A percentile compares a stretch with the other conserved stretches of the same genome.
These are phyloP conservation scores for Watsonalla cultraria DNA, from an alignment of 2,888 invertebrate genomes.

Conservation along the genomic window DNA sequence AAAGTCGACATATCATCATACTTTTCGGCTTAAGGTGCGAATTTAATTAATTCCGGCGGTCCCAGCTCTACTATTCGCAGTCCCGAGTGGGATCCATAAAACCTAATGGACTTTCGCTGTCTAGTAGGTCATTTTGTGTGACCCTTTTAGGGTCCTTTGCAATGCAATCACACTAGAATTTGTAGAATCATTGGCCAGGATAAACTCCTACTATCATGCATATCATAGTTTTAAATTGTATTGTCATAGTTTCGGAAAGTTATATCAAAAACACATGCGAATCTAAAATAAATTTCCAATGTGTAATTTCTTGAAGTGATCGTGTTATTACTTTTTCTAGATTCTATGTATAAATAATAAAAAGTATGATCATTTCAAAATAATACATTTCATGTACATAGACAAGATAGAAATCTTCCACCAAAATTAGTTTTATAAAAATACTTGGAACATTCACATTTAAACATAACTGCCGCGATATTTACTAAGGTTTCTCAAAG, in stretches of 20 bases:
- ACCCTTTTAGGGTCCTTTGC: slow-evolving; percentile 45
- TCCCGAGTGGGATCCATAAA: slow-evolving; percentile 64
- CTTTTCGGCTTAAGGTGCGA: slow-evolving; percentile 52
- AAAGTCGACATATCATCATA: slow-evolving; percentile 30
- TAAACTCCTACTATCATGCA: slow-evolving; percentile 4
- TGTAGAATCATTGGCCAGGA: slow-evolving; percentile 36
- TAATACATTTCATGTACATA: too few species aligned
- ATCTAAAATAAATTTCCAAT: too few species aligned
- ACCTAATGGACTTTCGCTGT: slow-evolving; percentile 76
- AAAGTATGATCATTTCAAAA: too few species aligned
- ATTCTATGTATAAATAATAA: too few species aligned
- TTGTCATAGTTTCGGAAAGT: too few species aligned
- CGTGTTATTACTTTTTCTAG: too few species aligned
- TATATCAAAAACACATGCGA: too few species aligned
- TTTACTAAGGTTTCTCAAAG: too few species aligned
- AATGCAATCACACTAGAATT: slow-evolving; percentile 50
- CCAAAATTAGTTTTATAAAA: too few species aligned
- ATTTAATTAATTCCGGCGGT: slow-evolving; percentile 72
- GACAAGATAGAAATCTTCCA: too few species aligned
- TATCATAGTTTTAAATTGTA: slow-evolving; percentile 1
- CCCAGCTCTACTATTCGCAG: slow-evolving; percentile 60
- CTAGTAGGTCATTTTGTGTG: slow-evolving; percentile 65
- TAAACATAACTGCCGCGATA: slow-evolving; percentile 13
- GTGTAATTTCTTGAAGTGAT: too few species aligned
- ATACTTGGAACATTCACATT: slow-evolving; percentile 6